Conservation (phyloP, 2,797 vertebrate genomes). For the Iguana delicatissima region DNA sequence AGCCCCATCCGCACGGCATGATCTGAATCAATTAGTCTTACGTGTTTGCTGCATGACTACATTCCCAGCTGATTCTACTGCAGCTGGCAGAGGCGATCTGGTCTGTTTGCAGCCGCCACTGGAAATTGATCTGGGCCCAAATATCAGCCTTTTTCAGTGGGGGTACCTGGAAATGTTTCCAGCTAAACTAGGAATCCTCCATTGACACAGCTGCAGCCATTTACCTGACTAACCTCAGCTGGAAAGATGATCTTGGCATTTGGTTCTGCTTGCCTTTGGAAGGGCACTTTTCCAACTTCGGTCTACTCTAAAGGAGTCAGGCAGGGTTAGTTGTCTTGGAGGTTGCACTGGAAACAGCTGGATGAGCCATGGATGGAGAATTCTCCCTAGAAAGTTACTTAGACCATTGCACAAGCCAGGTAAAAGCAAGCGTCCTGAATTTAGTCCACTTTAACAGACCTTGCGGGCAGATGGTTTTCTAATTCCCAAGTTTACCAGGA, state of each 20-base stretch:
- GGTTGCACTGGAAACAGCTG: not conserved
- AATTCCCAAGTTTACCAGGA: not conserved
- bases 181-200: not conserved
- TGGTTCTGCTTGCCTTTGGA: too few species aligned
- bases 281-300: not conserved
- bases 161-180: not conserved
- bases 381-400: slow-evolving; percentile 40
- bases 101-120: too few species aligned
- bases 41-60: too few species aligned
- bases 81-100: too few species aligned
- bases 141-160: too few species aligned
- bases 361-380: slow-evolving; percentile 28
- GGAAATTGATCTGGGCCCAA: too few species aligned
- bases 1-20: too few species aligned
- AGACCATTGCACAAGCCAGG: slow-evolving; percentile 28
- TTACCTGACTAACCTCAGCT: not conserved
- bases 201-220: not conserved
- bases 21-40: too few species aligned
- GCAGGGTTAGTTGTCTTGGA: accelerated
- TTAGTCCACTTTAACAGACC: not conserved
- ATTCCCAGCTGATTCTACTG: too few species aligned
- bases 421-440: not conserved
- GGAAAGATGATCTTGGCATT: not conserved
- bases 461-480: not conserved
- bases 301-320: not conserved